Evolutionary conservation across 2,797 vertebrate genomes (phyloP).

Genomic region (Picus viridis): DNA sequence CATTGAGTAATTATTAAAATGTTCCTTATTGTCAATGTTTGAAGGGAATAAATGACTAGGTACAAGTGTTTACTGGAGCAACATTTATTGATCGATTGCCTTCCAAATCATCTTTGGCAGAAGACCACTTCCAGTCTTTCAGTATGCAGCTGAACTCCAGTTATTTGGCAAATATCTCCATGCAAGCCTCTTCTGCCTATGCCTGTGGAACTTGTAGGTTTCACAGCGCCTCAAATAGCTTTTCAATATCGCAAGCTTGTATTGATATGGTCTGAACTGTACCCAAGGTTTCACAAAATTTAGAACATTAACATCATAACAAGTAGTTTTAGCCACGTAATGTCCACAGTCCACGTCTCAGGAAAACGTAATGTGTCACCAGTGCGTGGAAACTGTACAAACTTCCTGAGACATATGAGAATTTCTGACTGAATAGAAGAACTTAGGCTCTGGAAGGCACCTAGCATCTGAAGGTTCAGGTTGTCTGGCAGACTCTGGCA

Average conservation of each 20-base stretch:
- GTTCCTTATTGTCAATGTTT: background rate
- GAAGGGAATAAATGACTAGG: constrained; percentile 7
- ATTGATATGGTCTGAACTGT: background rate
- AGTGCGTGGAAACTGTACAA: background rate
- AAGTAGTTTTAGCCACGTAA: background rate
- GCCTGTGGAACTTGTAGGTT: background rate
- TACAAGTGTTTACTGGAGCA: constrained; percentile 3
- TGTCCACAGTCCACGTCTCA: rapidly evolving
- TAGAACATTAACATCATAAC: background rate
- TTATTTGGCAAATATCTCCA: background rate
- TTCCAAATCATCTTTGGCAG: constrained; percentile 11
- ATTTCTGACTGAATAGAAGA: background rate
- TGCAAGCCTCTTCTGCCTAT: background rate
- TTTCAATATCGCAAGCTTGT: background rate
- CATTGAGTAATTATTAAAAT: background rate
- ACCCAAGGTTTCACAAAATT: background rate
- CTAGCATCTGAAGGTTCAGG: background rate
- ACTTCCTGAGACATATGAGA: background rate
- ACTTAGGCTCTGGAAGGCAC: background rate
- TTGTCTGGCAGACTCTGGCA: background rate
- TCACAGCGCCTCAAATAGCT: background rate
- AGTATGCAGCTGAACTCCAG: background rate
- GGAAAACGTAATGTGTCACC: background rate
- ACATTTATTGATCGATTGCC: background rate
- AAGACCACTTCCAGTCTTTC: background rate